Evolutionary conservation across 2,797 vertebrate genomes (phyloP).

Genomic region (Melanotaenia trifasciata): DNA sequence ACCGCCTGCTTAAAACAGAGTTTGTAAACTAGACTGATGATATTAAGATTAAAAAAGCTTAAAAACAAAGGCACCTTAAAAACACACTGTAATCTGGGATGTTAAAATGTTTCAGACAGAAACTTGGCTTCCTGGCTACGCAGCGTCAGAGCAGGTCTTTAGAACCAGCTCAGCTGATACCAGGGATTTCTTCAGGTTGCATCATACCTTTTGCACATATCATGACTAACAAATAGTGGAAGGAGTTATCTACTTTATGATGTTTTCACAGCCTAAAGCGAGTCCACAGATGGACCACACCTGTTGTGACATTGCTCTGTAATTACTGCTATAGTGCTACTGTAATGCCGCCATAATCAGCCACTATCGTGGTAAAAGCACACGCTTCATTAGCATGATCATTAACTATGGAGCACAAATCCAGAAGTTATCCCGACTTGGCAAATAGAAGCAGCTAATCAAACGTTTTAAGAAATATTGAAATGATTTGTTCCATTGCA

Average conservation of each 20-base stretch:
- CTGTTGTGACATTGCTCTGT: constrained; percentile 42
- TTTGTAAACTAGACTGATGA: no score
- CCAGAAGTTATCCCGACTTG: no score
- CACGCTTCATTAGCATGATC: constrained; percentile 20
- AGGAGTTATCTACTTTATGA: background rate
- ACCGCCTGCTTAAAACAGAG: no score
- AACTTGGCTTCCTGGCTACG: no score
- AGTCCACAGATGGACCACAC: constrained; percentile 41
- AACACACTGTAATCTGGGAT: no score
- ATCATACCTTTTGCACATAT: no score
- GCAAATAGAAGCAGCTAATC: background rate
- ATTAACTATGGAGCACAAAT: constrained; percentile 25
- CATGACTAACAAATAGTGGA: background rate
- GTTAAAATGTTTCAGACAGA: no score
- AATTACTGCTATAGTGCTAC: constrained; percentile 28
- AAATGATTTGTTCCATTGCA: background rate
- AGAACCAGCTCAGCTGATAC: no score
- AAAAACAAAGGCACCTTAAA: no score
- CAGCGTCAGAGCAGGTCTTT: no score
- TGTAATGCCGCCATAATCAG: constrained; percentile 18
- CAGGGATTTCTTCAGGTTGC: no score
- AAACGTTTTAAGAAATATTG: background rate
- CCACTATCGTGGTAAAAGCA: constrained; percentile 6
- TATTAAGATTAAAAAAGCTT: no score
- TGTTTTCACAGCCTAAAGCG: constrained; percentile 25